Percentiles rank a stretch among this genome's conserved stretches.
phyloP scores from a whole-genome alignment of 2,797 vertebrate species.

The Rhincodon typus region DNA sequence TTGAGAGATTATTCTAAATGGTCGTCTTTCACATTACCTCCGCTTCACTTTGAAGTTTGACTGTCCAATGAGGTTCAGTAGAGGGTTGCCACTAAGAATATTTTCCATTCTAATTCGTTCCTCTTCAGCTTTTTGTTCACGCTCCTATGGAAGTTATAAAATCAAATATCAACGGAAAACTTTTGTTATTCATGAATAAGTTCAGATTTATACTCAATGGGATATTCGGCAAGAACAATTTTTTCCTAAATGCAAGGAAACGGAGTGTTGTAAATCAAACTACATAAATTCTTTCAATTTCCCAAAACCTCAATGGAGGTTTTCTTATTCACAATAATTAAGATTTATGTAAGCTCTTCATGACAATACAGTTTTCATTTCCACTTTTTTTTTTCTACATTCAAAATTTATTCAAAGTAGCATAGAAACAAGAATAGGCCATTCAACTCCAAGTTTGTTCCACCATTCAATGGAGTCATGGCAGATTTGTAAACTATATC shows the following conservation, averaged over 20 bases:
- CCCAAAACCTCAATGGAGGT: neutral
- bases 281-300: neutral
- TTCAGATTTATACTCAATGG: too few relatives aligned
- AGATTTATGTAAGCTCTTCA: neutral
- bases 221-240: neutral
- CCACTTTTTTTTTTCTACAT: neutral
- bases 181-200: neutral
- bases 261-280: neutral
- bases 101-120: constrained; percentile 98
- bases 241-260: neutral
- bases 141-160: constrained; percentile 63
- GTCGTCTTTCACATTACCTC: constrained; percentile 62
- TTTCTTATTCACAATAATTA: neutral
- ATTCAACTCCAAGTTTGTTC: neutral
- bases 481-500: neutral
- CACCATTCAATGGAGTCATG: neutral
- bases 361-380: neutral
- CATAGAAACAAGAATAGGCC: neutral
- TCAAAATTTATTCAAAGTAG: neutral
- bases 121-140: constrained; percentile 95
- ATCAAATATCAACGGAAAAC: too few relatives aligned
- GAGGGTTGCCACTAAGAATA: constrained; percentile 90
- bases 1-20: neutral
- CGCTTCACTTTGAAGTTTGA: constrained; percentile 88
- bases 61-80: constrained; percentile 84